These are phyloP conservation scores for Euschistus heros DNA, from an alignment of 1,140 invertebrate genomes.

Conservation along the genomic window DNA sequence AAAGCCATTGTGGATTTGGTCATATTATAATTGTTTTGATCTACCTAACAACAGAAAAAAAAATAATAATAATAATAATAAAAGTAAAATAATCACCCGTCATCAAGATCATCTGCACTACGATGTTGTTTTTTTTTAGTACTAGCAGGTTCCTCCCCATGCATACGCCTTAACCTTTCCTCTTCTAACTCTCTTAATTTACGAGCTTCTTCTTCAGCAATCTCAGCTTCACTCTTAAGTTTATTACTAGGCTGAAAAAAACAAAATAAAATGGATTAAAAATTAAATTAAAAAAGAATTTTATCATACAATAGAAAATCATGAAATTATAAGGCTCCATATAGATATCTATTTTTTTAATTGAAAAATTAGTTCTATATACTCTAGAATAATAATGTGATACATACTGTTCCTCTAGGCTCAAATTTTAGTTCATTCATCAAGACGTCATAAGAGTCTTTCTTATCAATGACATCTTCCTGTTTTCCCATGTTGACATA, in stretches of 20 bases:
- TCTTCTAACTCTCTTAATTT: conserved; percentile 67
- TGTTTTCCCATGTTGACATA: conserved; percentile 42
- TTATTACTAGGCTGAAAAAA: conserved; percentile 55
- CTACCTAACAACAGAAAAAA: neutral
- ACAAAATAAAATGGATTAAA: neutral
- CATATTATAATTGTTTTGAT: neutral
- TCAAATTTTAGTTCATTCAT: conserved; percentile 74
- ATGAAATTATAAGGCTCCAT: too few species aligned
- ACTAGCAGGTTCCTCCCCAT: conserved; percentile 31
- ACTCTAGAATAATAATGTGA: too few species aligned
- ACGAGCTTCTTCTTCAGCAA: conserved; percentile 66
- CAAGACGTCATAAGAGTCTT: conserved; percentile 72
- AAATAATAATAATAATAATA: neutral
- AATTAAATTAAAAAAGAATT: neutral
- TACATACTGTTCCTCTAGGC: conserved; percentile 54
- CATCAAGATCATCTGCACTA: conserved; percentile 74
- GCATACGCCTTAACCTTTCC: conserved; percentile 66
- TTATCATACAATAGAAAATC: too few species aligned
- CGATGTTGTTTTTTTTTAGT: conserved; percentile 33
- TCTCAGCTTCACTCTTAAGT: conserved; percentile 70
- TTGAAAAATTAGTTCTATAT: neutral
- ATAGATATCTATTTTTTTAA: too few species aligned
- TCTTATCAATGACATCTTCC: conserved; percentile 38
- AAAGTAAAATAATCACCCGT: conserved; percentile 35
- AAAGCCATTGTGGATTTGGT: too few species aligned